Base-by-base conservation (phyloP, 2,113 vertebrate genomes). In the Panthera uncia region DNA sequence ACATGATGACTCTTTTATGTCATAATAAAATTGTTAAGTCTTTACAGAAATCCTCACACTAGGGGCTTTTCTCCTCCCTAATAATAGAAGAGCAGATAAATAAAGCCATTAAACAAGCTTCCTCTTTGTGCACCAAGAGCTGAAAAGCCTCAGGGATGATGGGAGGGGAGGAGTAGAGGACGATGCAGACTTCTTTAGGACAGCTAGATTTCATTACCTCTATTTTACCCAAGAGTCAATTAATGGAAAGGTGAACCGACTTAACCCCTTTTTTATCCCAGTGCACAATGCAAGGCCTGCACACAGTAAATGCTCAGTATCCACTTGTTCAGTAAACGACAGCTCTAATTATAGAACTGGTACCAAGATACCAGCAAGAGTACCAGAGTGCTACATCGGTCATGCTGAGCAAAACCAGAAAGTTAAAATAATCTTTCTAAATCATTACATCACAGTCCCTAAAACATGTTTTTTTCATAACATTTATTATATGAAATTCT, bases 11-110 rank as follows among this genome's bases (percentile, higher is more conserved):
- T 55, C 12, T 12, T 63, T 86, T 79, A 84, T 55, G 74, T 68
- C 78, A 33, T 93, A 90, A 89, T 48, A 97, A 95, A 86, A 97
- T 50, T 91, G 88, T 84, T 95, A 97, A 96, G 27, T 63, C 94
- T 96, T 96, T 97, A 84, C 38, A 91, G 83, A 81, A 97, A 97
- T 89, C 68, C 76, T 98, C 63, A 87, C 45, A 33, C 41, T 33
- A 50, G 73, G 55, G 69, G 21, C 57, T 96, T 95, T 94, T 85
- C 68, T 69, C 15, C 65, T 81, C 65, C 79, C 68, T n/a, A 87
- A 80, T 92, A 86, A 96, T 4, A 65, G 55, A 55, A 96, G 45
- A 89, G 63, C 66, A 94, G 48, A 79, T 36, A 85, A 29, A 69
- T 23, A 76, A 23, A 68, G 19, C 15, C 52, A 79, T 68, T 50